Conservation (phyloP, 2,797 vertebrate genomes). For the Microcaecilia unicolor region DNA sequence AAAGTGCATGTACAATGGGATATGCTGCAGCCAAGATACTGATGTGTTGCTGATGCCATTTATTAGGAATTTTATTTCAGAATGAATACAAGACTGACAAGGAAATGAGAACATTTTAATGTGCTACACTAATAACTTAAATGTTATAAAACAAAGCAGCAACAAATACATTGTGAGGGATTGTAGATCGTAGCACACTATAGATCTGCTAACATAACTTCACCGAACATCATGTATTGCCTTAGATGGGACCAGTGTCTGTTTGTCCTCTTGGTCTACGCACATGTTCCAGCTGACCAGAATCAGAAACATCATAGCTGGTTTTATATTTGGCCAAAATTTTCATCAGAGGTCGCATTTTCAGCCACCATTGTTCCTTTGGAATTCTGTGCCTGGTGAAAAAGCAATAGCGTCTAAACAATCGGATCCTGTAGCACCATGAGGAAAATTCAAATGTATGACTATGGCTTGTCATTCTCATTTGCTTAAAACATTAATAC, state of each 20-base stretch:
- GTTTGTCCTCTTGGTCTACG: slow-evolving; percentile 45
- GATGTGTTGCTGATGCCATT: too few species aligned
- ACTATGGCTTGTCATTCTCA: too few species aligned
- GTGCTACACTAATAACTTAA: slow-evolving; percentile 65
- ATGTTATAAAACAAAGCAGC: slow-evolving; percentile 48
- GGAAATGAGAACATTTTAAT: slow-evolving; percentile 39
- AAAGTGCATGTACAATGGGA: too few species aligned
- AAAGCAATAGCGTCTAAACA: too few species aligned
- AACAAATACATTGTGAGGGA: slow-evolving; percentile 29
- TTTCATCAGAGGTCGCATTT: slow-evolving; percentile 87
- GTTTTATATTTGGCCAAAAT: slow-evolving; percentile 93
- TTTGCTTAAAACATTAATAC: too few species aligned
- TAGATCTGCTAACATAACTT: slow-evolving; percentile 2
- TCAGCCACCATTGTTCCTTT: slow-evolving; percentile 91
- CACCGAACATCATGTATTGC: slow-evolving; percentile 2
- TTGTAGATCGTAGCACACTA: slow-evolving; percentile 35
- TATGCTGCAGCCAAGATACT: not conserved
- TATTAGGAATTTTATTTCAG: too few species aligned
- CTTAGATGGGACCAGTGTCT: slow-evolving; percentile 62
- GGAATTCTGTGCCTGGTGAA: slow-evolving; percentile 89
- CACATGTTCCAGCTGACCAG: slow-evolving; percentile 70
- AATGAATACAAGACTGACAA: slow-evolving; percentile 24
- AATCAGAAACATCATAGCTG: slow-evolving; percentile 79
- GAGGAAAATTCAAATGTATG: too few species aligned
- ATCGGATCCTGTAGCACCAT: too few species aligned